These are phyloP conservation scores for Picus viridis DNA, from an alignment of 2,797 vertebrate genomes.

Conservation along the genomic window DNA sequence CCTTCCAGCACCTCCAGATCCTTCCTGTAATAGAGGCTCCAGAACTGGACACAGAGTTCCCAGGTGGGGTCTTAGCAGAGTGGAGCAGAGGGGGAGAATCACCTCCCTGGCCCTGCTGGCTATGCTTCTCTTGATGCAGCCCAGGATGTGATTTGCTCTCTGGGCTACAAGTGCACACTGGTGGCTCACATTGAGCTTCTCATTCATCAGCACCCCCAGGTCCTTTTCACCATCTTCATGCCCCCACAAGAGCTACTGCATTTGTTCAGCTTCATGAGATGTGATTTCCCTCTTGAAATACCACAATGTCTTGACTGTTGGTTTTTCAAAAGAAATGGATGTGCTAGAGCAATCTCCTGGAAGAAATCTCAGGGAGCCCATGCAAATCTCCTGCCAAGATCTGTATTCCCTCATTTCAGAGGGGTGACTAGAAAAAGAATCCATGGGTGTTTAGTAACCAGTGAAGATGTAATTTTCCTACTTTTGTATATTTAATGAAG, in stretches of 20 bases:
- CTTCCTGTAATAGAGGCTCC: too few relatives aligned
- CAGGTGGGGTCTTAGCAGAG: too few relatives aligned
- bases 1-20: too few relatives aligned
- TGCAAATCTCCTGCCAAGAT: background rate
- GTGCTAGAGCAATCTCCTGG: background rate
- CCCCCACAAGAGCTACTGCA: background rate
- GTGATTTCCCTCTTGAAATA: background rate
- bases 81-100: too few relatives aligned
- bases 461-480: background rate
- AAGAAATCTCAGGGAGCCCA: background rate
- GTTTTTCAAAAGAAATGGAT: background rate
- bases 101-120: too few relatives aligned
- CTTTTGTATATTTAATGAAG: background rate
- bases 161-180: too few relatives aligned
- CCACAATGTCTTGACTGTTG: background rate
- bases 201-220: too few relatives aligned
- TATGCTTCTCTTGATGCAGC: too few relatives aligned
- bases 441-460: background rate
- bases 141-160: too few relatives aligned
- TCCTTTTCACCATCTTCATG: background rate
- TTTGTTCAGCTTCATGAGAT: background rate
- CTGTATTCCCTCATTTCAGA: background rate
- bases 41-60: too few relatives aligned
- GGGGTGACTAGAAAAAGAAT: background rate
- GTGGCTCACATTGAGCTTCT: too few relatives aligned